A percentile compares a stretch with the other conserved stretches of the same genome.
phyloP scores from a whole-genome alignment of 2,888 invertebrate species.

The Ormyrus labotus region DNA sequence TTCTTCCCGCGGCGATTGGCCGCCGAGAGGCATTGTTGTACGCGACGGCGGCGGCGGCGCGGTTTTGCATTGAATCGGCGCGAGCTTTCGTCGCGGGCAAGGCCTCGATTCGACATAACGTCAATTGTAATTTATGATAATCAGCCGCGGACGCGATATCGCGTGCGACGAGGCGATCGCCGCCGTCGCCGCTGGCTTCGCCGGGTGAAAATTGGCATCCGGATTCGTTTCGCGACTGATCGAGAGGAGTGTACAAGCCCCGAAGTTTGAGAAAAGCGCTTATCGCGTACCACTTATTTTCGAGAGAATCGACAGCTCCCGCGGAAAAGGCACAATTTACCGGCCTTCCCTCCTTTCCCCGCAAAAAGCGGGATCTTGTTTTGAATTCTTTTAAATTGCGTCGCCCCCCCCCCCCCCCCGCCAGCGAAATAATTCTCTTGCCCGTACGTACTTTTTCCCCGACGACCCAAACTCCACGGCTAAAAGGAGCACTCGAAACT shows the following conservation, averaged over 20 bases:
- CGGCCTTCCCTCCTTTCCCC: background rate
- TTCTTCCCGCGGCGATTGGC: background rate
- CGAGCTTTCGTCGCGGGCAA: no score
- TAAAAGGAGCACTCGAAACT: background rate
- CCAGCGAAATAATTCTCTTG: no score
- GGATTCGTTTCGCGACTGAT: no score
- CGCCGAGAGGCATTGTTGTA: background rate
- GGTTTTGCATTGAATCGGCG: no score
- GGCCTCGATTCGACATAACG: conserved; percentile 8
- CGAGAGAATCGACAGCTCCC: background rate
- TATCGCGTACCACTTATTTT: background rate
- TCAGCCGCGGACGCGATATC: background rate
- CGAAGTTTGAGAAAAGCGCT: no score
- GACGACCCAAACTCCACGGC: no score
- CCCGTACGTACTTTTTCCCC: no score
- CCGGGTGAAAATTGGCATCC: no score
- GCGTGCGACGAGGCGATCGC: background rate
- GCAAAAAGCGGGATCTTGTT: background rate
- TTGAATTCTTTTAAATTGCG: background rate
- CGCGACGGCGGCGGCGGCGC: no score
- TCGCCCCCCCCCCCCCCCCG: no score
- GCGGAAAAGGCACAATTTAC: background rate
- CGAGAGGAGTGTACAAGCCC: no score
- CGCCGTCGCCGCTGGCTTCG: background rate
- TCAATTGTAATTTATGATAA: conserved; percentile 44